Evolutionary conservation across 2,113 vertebrate species (phyloP), one percentile per base, ranked within the genome.

Genomic region (Mastomys coucha): DNA sequence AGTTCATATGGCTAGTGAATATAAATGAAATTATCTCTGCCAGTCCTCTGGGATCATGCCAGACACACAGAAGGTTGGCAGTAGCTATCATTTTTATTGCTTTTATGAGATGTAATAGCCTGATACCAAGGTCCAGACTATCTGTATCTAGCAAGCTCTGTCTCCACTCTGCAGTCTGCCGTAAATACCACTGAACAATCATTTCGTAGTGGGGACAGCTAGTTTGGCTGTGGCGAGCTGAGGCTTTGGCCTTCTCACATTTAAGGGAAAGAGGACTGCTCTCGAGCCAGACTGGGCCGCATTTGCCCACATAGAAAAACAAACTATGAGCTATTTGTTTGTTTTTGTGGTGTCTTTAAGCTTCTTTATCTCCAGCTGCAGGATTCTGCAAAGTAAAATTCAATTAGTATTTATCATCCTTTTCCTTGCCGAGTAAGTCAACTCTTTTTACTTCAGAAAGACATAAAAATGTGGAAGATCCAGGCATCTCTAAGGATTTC

Each of bases 331-430:
- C 82, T 93, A 58, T 96, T 94, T 97, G 93, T 96, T 98, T 95
- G 96, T 94, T 97, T 98, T 90, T 77, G 63, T 96, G 94, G n/a
- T 91, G 89, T 91, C 89, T 98, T 96, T 97, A 96, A 96, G 96
- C 95, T 81, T 60, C 88, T 96, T 98, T 98, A 98, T 98, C 97
- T 96, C 75, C 75, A 96, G 96, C 93, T 96, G 96, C 97, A 98
- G 96, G 91, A 93, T 96, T 96, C 95, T 85, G 96, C 78, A 96
- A 96, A 97, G 84, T 95, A 92, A 96, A 98, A 98, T 97, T 98
- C 97, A 98, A 97, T 97, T 97, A 97, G 97, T 97, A 97, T 97
- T 97, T 97, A 97, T 97, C 96, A 96, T 91, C 85, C 93, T 93
- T 94, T 94, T 88, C 91, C 94, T 81, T 80, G 93, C 91, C 95